Evolutionary conservation across 2,797 vertebrate species (phyloP).

Genomic region (Rhabdomys pumilio): DNA sequence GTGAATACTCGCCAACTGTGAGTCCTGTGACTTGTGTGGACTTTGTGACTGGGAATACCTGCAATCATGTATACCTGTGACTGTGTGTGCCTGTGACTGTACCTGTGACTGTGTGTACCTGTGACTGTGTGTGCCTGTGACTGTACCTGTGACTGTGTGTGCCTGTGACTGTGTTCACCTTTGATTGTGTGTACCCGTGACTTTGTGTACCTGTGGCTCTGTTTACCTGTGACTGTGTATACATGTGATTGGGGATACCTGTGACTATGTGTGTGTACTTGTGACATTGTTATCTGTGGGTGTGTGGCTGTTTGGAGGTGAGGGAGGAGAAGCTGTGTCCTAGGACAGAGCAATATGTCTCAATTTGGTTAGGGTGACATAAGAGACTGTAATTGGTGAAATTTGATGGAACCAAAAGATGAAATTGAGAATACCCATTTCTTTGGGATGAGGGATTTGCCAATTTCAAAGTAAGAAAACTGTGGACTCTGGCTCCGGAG

Average conservation of each 20-base stretch:
- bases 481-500: neutral
- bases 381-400: neutral
- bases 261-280: neutral
- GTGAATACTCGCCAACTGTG: neutral
- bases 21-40: neutral
- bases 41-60: neutral
- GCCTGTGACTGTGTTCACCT: neutral
- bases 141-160: neutral
- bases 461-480: neutral
- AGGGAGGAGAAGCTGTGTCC: neutral
- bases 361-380: neutral
- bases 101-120: neutral
- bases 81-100: neutral
- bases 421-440: neutral
- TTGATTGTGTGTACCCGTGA: neutral
- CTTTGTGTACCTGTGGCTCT: accelerated
- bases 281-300: neutral
- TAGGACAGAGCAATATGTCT: neutral
- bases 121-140: neutral
- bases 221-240: neutral
- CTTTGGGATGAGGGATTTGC: neutral
- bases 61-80: neutral
- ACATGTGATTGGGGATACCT: neutral
- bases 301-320: neutral
- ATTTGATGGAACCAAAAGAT: neutral